Evolutionary conservation across 2,797 vertebrate genomes (phyloP).

Genomic region (Falco novaeseelandiae): DNA sequence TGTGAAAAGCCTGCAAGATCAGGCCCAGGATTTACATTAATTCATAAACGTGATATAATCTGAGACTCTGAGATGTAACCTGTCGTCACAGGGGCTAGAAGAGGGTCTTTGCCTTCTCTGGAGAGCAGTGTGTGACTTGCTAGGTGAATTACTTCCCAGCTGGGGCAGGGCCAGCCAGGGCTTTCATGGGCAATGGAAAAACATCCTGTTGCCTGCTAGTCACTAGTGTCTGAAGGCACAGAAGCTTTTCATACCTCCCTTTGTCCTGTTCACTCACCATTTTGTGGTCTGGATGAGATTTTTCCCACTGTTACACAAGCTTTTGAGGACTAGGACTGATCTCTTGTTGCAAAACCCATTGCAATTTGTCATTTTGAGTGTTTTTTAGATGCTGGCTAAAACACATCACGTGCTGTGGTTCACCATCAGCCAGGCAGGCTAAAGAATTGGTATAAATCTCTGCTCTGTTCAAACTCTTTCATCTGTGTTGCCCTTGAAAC

Average conservation of each 20-base stretch:
- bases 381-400: neutral
- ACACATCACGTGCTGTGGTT: neutral
- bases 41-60: neutral
- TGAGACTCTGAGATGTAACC: neutral
- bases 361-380: neutral
- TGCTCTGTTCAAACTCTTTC: neutral
- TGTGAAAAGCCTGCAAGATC: neutral
- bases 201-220: neutral
- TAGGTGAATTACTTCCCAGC: neutral
- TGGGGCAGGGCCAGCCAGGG: neutral
- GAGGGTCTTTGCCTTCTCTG: neutral
- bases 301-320: rapidly evolving
- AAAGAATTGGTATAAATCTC: neutral
- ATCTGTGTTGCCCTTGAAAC: neutral
- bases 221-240: neutral
- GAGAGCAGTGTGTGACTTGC: neutral
- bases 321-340: neutral
- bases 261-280: neutral
- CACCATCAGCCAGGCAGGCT: neutral
- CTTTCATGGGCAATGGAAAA: neutral
- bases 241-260: neutral
- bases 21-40: neutral
- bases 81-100: neutral
- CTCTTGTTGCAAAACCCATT: neutral
- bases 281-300: neutral